Evolutionary conservation across 2,797 vertebrate genomes (phyloP).

Genomic region (Pseudomugil tenellus): DNA sequence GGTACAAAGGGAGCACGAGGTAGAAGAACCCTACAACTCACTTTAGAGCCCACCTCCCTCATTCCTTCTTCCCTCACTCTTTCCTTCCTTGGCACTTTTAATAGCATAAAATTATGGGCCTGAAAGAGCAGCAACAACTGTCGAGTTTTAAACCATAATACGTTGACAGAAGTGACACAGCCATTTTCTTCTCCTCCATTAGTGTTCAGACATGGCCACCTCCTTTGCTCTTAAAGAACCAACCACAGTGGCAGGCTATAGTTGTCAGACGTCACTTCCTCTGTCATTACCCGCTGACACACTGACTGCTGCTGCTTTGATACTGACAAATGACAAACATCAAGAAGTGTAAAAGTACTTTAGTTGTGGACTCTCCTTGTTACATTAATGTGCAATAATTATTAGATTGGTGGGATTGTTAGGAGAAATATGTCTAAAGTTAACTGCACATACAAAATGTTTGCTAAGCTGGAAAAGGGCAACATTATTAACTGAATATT

Average conservation of each 20-base stretch:
- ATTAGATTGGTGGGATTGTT: constrained; percentile 22
- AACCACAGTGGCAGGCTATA: constrained; percentile 55
- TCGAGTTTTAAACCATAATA: constrained; percentile 88
- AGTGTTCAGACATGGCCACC: constrained; percentile 72
- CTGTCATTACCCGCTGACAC: constrained; percentile 76
- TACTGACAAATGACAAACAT: constrained; percentile 58
- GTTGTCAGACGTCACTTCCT: constrained; percentile 77
- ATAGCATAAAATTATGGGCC: constrained; percentile 90
- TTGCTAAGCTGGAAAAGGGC: background rate
- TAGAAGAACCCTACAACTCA: constrained; percentile 60
- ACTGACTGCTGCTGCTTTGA: constrained; percentile 71
- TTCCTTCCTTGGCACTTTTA: constrained; percentile 82
- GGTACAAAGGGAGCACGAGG: constrained; percentile 77
- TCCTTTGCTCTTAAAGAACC: constrained; percentile 73
- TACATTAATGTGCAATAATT: constrained; percentile 45
- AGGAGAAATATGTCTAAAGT: constrained; percentile 10
- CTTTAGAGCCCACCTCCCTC: constrained; percentile 65
- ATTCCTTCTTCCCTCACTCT: constrained; percentile 67
- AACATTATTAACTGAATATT: constrained; percentile 6
- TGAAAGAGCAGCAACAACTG: constrained; percentile 85
- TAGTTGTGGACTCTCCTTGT: constrained; percentile 43
- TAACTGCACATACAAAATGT: constrained; percentile 12
- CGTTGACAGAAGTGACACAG: constrained; percentile 85
- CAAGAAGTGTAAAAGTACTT: constrained; percentile 51
- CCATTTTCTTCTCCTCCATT: constrained; percentile 83